Conservation (phyloP, 1,140 invertebrate species). For the Macrotrachela quadricornifera region DNA sequence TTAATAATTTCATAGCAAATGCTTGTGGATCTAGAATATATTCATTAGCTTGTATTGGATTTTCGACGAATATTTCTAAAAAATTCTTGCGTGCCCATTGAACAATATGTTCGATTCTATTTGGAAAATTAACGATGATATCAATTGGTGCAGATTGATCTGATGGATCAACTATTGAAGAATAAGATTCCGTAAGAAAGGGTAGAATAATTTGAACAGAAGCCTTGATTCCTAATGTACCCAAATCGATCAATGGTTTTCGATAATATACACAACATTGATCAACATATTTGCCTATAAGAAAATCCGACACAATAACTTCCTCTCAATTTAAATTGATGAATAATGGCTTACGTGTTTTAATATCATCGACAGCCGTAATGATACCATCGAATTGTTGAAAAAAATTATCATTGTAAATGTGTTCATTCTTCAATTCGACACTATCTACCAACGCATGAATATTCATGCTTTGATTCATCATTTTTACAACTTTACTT, state of each 20-base stretch:
- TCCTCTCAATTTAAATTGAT: too few species aligned
- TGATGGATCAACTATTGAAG: conserved; percentile 88
- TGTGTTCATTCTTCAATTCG: conserved; percentile 70
- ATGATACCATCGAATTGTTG: conserved; percentile 72
- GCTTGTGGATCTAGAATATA: conserved; percentile 48
- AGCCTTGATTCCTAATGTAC: conserved; percentile 92
- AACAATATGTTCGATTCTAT: conserved; percentile 91
- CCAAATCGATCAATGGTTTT: conserved; percentile 83
- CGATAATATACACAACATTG: conserved; percentile 86
- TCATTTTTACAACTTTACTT: conserved; percentile 46
- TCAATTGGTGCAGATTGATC: conserved; percentile 97
- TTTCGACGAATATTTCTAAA: conserved; percentile 73
- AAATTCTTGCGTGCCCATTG: conserved; percentile 94
- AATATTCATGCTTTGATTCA: conserved; percentile 77
- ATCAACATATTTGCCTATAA: conserved; percentile 93
- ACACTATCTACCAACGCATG: conserved; percentile 75
- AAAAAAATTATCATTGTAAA: conserved; percentile 88
- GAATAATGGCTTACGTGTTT: too few species aligned
- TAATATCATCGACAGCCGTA: conserved; percentile 90
- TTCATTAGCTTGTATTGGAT: conserved; percentile 66
- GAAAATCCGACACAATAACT: too few species aligned
- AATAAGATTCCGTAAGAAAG: conserved; percentile 73
- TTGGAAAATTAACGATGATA: conserved; percentile 95
- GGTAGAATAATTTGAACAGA: conserved; percentile 91
- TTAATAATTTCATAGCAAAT: conserved; percentile 47